These are phyloP conservation scores for Holothuria leucospilota DNA, from an alignment of 53 echinoderm and acorn worm species.

Conservation along the genomic window DNA sequence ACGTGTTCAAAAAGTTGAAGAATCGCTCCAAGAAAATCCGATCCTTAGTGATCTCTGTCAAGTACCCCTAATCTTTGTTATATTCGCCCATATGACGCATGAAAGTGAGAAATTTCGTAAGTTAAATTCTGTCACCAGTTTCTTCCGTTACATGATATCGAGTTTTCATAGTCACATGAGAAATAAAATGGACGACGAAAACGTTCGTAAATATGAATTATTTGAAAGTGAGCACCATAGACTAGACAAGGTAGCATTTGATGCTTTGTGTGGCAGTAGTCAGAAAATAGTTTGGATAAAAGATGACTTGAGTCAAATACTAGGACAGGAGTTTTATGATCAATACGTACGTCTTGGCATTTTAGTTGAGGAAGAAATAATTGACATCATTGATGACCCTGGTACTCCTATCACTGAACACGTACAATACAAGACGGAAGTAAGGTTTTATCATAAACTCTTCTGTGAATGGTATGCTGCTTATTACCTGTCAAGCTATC, in stretches of 20 bases:
- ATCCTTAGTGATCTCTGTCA: not conserved
- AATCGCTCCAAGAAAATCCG: not conserved
- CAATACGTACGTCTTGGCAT: not conserved
- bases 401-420: too few relatives aligned
- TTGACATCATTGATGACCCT: too few relatives aligned
- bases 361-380: not conserved
- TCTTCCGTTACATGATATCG: too few relatives aligned
- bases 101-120: not conserved
- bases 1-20: not conserved
- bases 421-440: too few relatives aligned
- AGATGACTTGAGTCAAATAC: not conserved
- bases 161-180: too few relatives aligned
- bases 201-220: too few relatives aligned
- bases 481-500: not conserved
- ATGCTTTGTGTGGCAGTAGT: not conserved
- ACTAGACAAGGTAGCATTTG: not conserved
- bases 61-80: not conserved
- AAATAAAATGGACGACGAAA: not conserved
- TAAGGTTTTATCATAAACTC: too few relatives aligned
- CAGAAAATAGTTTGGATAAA: not conserved
- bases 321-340: slow-evolving; percentile 8
- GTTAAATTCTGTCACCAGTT: not conserved
- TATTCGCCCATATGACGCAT: too few relatives aligned
- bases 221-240: not conserved
- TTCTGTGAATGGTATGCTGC: too few relatives aligned